These are phyloP conservation scores for Latrodectus geometricus DNA, from an alignment of 1,140 invertebrate genomes.

Conservation along the genomic window DNA sequence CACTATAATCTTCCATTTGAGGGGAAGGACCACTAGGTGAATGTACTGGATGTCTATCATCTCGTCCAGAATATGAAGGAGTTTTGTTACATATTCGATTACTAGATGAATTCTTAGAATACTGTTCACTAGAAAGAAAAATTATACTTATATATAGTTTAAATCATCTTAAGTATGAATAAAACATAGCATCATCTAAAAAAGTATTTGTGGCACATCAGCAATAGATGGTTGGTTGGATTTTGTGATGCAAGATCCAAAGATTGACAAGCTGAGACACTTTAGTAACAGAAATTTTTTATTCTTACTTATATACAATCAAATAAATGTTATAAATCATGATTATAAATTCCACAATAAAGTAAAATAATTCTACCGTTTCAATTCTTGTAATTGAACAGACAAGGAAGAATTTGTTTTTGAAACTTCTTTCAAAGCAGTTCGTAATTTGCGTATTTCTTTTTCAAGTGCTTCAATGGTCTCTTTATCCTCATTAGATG, in stretches of 20 bases:
- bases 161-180: no score
- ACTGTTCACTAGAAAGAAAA: slow-evolving; percentile 30
- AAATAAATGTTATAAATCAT: no score
- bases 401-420: slow-evolving; percentile 60
- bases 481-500: slow-evolving; percentile 27
- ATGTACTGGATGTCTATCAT: slow-evolving; percentile 23
- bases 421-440: slow-evolving; percentile 59
- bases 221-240: no score
- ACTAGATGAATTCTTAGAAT: slow-evolving; percentile 22
- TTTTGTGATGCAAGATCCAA: no score
- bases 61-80: slow-evolving; percentile 25
- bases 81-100: not conserved
- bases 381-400: slow-evolving; percentile 57
- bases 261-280: no score
- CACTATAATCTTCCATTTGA: slow-evolving; percentile 59
- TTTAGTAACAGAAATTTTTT: no score
- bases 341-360: no score
- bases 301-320: no score
- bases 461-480: slow-evolving; percentile 62
- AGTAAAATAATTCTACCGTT: slow-evolving; percentile 17
- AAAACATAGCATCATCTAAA: no score
- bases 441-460: slow-evolving; percentile 60
- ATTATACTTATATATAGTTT: not conserved
- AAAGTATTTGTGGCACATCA: no score
- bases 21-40: slow-evolving; percentile 49